These are phyloP conservation scores for Crossaster papposus DNA, from an alignment of 53 echinoderm and acorn worm genomes.

Conservation along the genomic window DNA sequence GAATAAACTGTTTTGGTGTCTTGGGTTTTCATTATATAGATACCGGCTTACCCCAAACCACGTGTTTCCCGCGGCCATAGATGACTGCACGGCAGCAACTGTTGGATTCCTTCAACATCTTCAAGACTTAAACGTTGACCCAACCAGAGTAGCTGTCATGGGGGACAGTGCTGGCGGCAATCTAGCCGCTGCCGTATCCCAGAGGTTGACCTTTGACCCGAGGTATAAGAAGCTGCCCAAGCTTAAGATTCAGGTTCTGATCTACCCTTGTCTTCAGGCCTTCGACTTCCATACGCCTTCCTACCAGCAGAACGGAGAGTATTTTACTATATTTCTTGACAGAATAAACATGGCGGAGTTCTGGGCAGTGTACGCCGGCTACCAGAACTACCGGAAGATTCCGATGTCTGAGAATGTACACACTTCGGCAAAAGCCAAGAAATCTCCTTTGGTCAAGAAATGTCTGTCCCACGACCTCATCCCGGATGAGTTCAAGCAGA, in stretches of 20 bases:
- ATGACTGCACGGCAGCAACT: conserved; percentile 78
- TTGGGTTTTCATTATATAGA: conserved; percentile 25
- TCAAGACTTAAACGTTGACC: conserved; percentile 72
- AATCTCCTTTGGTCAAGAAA: conserved; percentile 52
- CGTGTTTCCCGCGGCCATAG: conserved; percentile 78
- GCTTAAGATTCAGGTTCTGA: conserved; percentile 71
- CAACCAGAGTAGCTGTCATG: conserved; percentile 69
- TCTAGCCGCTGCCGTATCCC: conserved; percentile 76
- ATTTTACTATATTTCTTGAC: conserved; percentile 33
- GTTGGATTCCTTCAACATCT: conserved; percentile 76
- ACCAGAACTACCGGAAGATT: background rate
- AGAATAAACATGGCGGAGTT: background rate
- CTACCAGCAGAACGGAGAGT: conserved; percentile 76
- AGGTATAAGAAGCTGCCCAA: conserved; percentile 55
- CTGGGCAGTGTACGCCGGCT: conserved; percentile 62
- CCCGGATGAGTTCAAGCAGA: conserved; percentile 64
- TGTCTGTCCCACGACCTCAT: conserved; percentile 76
- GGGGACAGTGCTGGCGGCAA: conserved; percentile 96
- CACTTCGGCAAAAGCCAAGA: conserved; percentile 65
- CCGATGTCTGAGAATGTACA: conserved; percentile 66
- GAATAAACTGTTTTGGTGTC: background rate
- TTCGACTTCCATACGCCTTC: conserved; percentile 85
- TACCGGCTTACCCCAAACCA: conserved; percentile 79
- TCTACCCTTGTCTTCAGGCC: conserved; percentile 79
- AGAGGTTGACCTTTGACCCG: conserved; percentile 72